Base-by-base conservation (phyloP, 1,140 invertebrate genomes). In the Oryctes rhinoceros region DNA sequence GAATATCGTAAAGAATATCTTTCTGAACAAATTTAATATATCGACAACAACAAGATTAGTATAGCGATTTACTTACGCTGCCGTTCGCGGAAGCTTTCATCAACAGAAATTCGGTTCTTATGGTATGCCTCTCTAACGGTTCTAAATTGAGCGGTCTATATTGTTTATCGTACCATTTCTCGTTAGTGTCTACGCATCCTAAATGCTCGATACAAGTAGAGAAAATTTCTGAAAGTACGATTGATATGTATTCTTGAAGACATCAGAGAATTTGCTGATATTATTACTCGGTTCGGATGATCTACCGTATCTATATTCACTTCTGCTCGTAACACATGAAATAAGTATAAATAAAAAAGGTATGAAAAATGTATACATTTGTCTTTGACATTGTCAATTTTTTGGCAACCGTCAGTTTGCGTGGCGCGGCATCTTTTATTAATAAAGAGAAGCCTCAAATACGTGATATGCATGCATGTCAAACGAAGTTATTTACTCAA, bases 21-120 rank as follows among this genome's bases (percentile, higher is more conserved):
- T 78, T 78, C 77, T 78, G 59, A 78, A 78, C 39, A 48, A 76
- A 76, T 44, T 44, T n/a, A 48, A 44, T 44, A 13, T 15, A 44
- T 76, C n/a, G 5, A 76, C 15, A n/a, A 49, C 75, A 1, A 4
- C 47, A n/a, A 15, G 15, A 47, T 48, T 24, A 76, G 18, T 47
- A 10, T 47, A 76, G 9, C 5, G 5, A 76, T 47, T 24, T 18
- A 79, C 53, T 81, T 79, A 80, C 80, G 62, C 76, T 79, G 78
- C 35, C 76, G 30, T 78, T 44, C 74, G 15, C 76, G 35, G 7
- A 62, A 44, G 39, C 53, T 81, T 79, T 81, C 81, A 87, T 82
- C 49, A 84, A 80, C 20, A 85, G 49, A 82, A 87, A 84, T 53
- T 86, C 84, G 0, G 87, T 87, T 79, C 84, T 85, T 47, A 87